These are phyloP conservation scores for Naso thynnoides DNA, from an alignment of 2,797 vertebrate species.

Conservation along the genomic window DNA sequence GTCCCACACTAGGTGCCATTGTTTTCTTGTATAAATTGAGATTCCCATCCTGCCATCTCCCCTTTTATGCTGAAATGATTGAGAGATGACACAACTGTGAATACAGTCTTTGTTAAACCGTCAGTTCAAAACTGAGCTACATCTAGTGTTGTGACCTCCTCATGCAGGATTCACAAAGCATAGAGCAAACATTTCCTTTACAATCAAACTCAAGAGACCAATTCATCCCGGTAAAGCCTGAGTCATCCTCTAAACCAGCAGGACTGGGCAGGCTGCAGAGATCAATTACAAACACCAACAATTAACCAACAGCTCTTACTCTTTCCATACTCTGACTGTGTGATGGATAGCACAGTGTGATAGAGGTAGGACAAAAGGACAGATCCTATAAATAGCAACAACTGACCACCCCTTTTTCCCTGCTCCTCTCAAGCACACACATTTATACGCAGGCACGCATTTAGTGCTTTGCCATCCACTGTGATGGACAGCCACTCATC, in stretches of 20 bases:
- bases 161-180: conserved; percentile 52
- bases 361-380: conserved; percentile 82
- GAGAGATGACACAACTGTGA: conserved; percentile 33
- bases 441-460: conserved; percentile 60
- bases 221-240: conserved; percentile 37
- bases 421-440: conserved; percentile 56
- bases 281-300: conserved; percentile 56
- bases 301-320: conserved; percentile 62
- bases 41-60: conserved; percentile 47
- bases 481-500: conserved; percentile 57
- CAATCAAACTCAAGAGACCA: conserved; percentile 45
- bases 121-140: conserved; percentile 66
- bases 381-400: conserved; percentile 78
- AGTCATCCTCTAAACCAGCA: conserved; percentile 58
- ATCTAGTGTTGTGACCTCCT: conserved; percentile 55
- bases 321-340: conserved; percentile 64
- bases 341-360: conserved; percentile 78
- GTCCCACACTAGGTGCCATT: conserved; percentile 60
- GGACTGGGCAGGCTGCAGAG: conserved; percentile 51
- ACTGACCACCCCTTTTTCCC: conserved; percentile 61
- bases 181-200: conserved; percentile 30
- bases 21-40: conserved; percentile 65
- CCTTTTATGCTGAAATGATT: conserved; percentile 52
- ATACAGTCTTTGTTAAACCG: conserved; percentile 56
- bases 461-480: conserved; percentile 75